Evolutionary conservation across 2,888 invertebrate species (phyloP), one percentile per base, ranked within the genome.

Genomic region (Phyllotreta striolata): DNA sequence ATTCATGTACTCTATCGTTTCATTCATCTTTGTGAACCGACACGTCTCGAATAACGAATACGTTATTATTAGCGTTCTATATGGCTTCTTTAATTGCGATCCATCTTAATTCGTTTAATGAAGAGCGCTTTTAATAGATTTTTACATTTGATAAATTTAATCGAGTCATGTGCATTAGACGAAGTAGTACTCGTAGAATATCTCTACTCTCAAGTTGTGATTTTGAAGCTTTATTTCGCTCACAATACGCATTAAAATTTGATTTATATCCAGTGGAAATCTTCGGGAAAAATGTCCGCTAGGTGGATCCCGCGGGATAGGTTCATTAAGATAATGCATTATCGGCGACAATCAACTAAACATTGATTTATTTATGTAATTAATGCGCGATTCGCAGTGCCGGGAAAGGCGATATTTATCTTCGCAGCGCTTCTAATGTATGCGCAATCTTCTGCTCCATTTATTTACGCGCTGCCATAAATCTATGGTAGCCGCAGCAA

Each of bases 311-410:
- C 39, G 38, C 1, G 13, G 52, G 52, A 39, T 38, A 24, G 39
- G 7, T 52, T 52, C 52, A 52, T 52, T 52, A 52, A n/a, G 52
- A 52, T 52, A 52, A 52, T 52, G 52, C 52, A 52, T 52, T 52
- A 52, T 52, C 52, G 14, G 13, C 37, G 38, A 52, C 52, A 52
- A 52, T 52, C 52, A 52, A 13, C 52, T 38, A 52, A 39, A 38
- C 55, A 55, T 57, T 56, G 62, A 62, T 62, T 62, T 62, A 62
- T 62, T 38, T 35, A 51, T 51, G 7, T 56, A 62, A 62, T 62
- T 62, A 56, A 62, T 38, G 62, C 34, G 35, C 37, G 51, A 43
- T 56, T 56, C 62, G 14, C 9, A 41, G 12, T 56, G 49, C 56
- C 49, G 56, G 43, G 47, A 62, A 57, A 49, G 52, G 56, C 57